These are phyloP conservation scores for Motacilla tschutschensis DNA, from an alignment of 2,113 vertebrate genomes.

Conservation along the genomic window DNA sequence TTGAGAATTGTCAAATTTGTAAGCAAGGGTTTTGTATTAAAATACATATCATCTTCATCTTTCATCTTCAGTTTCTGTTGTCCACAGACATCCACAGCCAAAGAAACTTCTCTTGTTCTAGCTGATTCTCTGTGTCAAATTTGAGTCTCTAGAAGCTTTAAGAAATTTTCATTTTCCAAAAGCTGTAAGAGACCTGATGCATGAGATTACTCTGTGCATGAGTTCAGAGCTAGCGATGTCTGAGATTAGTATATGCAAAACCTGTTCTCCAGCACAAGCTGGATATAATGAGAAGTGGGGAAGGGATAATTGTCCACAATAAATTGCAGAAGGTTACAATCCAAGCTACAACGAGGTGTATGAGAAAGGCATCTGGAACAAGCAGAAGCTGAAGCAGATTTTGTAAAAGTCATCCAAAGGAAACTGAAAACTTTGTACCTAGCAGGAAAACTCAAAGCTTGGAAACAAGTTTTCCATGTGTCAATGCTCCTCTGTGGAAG, in stretches of 20 bases:
- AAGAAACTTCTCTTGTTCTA: not conserved
- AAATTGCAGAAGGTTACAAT: not conserved
- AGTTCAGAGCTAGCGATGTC: not conserved
- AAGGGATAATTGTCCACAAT: not conserved
- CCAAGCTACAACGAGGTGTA: not conserved
- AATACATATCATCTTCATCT: no score
- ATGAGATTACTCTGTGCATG: not conserved
- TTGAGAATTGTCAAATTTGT: not conserved
- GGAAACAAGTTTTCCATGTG: not conserved
- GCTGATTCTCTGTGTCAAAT: not conserved
- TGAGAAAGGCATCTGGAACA: not conserved
- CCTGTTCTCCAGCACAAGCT: not conserved
- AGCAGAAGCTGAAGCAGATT: not conserved
- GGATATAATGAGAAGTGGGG: not conserved
- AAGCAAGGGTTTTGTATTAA: not conserved
- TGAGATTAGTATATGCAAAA: not conserved
- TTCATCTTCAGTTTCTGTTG: not conserved
- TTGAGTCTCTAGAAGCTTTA: not conserved
- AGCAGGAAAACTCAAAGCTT: not conserved
- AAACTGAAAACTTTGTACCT: not conserved
- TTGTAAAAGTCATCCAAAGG: not conserved
- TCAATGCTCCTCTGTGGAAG: not conserved
- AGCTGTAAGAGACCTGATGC: not conserved
- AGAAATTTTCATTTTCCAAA: not conserved
- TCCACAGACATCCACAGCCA: not conserved